phyloP scores from a whole-genome alignment of 2,797 vertebrate genomes.

The Sebastiscus albofasciatus region DNA sequence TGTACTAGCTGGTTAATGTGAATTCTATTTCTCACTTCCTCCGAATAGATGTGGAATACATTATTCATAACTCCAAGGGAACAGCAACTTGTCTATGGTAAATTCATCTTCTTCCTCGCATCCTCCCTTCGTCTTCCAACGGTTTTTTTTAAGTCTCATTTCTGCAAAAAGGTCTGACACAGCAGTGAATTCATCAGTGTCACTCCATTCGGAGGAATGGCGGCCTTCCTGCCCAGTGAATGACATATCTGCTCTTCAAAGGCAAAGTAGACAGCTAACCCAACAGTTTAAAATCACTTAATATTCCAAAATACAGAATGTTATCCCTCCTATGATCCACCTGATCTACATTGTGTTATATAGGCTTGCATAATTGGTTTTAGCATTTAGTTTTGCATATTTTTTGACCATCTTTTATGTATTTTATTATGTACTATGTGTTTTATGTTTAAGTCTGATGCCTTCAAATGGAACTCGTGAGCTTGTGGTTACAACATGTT shows the following conservation, averaged over 20 bases:
- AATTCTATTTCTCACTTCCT: slow-evolving; percentile 82
- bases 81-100: slow-evolving; percentile 82
- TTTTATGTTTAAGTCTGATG: not conserved
- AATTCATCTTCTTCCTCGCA: slow-evolving; percentile 74
- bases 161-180: slow-evolving; percentile 77
- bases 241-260: slow-evolving; percentile 61
- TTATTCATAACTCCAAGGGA: slow-evolving; percentile 84
- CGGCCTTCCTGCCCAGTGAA: slow-evolving; percentile 40
- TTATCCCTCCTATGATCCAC: not conserved
- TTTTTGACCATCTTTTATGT: not conserved
- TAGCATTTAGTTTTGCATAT: not conserved
- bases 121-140: slow-evolving; percentile 53
- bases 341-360: not conserved
- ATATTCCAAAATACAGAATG: slow-evolving; percentile 19
- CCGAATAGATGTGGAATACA: slow-evolving; percentile 80
- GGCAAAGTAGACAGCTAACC: slow-evolving; percentile 23
- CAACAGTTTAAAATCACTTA: slow-evolving; percentile 37
- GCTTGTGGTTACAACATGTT: no score
- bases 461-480: no score
- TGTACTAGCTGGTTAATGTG: slow-evolving; percentile 78
- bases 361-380: not conserved
- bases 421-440: not conserved
- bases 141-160: slow-evolving; percentile 68
- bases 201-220: slow-evolving; percentile 43
- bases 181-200: slow-evolving; percentile 79